These are phyloP conservation scores for Lordiphosa andalusiaca DNA, from an alignment of 2,888 invertebrate species.

Conservation along the genomic window DNA sequence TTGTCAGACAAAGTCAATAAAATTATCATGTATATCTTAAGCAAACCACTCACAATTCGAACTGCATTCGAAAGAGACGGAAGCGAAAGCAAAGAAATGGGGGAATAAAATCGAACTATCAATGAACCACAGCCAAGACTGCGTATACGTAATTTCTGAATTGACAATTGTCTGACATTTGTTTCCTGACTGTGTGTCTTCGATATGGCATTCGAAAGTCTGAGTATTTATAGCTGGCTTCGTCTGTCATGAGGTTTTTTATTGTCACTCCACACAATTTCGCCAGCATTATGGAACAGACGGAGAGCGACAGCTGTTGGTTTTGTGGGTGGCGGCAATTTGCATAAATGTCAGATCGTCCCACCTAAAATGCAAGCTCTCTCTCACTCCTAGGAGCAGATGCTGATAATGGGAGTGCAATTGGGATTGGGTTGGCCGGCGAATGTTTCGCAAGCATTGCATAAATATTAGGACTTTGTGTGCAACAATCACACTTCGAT, in stretches of 20 bases:
- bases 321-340: not conserved
- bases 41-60: not conserved
- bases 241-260: not conserved
- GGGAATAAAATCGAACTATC: conserved; percentile 19
- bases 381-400: not conserved
- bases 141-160: conserved; percentile 63
- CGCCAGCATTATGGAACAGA: too few species aligned
- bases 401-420: not conserved
- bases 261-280: not conserved
- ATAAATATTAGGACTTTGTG: too few species aligned
- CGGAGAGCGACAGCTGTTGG: too few species aligned
- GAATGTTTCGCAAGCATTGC: not conserved
- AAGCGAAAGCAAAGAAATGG: conserved; percentile 1
- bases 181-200: conserved; percentile 40
- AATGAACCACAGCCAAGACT: conserved; percentile 29
- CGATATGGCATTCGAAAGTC: too few species aligned
- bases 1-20: not conserved
- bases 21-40: not conserved
- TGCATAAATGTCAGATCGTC: conserved; percentile 1
- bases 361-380: not conserved
- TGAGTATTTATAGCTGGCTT: conserved; percentile 2
- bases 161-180: conserved; percentile 50
- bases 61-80: not conserved
- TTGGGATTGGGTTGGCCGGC: not conserved
- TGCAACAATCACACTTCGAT: too few species aligned